Evolutionary conservation across 1,140 invertebrate genomes (phyloP), one percentile per base, ranked within the genome.

Genomic region (Eurytemora carolleeae): DNA sequence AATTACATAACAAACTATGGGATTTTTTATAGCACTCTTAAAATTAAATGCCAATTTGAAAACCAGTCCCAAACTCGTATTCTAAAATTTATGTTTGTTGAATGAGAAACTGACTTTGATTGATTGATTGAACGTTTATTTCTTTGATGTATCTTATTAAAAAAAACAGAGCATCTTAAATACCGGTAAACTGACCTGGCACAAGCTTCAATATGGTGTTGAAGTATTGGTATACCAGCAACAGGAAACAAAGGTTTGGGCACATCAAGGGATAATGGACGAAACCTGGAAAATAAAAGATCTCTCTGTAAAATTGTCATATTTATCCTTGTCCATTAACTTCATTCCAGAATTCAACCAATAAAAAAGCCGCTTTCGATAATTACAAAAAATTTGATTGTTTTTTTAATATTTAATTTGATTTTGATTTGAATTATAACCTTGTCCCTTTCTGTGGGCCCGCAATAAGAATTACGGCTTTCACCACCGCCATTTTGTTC

Each of bases 181-280:
- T n/a, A n/a, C n/a, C n/a, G n/a, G n/a, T n/a, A n/a, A 44, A n/a
- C 31, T 44, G n/a, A 44, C 31, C 86, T 79, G 2, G 79, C 77
- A 71, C 90, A 96, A 64, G 93, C 89, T 75, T 96, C 90, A 61
- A 99, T 95, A 67, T 97, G 89, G 75, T 98, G 95, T 68, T 98
- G 89, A 65, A 98, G 90, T 65, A 93, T 76, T 1, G 90, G 89
- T 22, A 91, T 74, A 1, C 95, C 95, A 63, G 92, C 95, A 18
- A 98, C 83, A 2, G 93, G 93, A 72, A 98, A 98, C 3, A 98
- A 69, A 0, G 94, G 94, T 70, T 99, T 98, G 2, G 95, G 94
- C 31, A 90, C 82, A 70, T 98, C 92, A 64, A 99, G 73, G 0
- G 93, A 98, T 2, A 98, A 74, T 0, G 95, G 95, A 2, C 95